Evolutionary conservation across 2,797 vertebrate genomes (phyloP).

Genomic region (Dendrocincla fuliginosa): DNA sequence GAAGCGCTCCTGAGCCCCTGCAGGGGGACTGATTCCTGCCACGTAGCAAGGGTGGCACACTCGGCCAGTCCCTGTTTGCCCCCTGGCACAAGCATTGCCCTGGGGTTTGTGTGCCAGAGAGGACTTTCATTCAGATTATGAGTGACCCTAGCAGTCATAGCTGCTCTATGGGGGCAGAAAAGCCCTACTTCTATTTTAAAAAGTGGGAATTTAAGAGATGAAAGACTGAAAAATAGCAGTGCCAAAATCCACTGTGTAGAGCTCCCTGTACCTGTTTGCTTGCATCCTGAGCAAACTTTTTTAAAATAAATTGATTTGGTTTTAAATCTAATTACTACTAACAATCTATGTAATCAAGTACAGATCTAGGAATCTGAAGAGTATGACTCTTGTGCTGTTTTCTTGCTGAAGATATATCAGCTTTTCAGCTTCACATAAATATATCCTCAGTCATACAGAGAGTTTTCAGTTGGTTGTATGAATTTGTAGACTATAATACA

Average conservation of each 20-base stretch:
- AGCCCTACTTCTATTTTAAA: background rate
- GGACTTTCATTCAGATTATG: background rate
- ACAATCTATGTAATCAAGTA: background rate
- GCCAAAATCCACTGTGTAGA: background rate
- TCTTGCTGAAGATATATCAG: background rate
- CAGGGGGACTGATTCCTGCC: too few relatives aligned
- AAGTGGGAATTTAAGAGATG: background rate
- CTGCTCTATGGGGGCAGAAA: background rate
- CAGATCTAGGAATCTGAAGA: background rate
- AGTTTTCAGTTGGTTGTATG: background rate
- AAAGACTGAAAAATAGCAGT: background rate
- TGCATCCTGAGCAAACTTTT: background rate
- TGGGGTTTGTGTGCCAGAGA: background rate
- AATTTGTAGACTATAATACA: background rate
- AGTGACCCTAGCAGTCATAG: too few relatives aligned
- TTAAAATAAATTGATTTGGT: too few relatives aligned
- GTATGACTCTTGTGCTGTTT: background rate
- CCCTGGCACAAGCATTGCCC: background rate
- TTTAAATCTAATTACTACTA: background rate
- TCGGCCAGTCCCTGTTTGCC: background rate
- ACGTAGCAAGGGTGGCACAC: too few relatives aligned
- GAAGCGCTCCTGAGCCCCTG: too few relatives aligned
- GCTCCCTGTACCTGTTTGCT: background rate
- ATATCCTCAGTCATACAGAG: background rate
- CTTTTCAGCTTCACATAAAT: background rate